Base-by-base conservation (phyloP, 2,113 vertebrate species). In the Rhizomys pruinosus region DNA sequence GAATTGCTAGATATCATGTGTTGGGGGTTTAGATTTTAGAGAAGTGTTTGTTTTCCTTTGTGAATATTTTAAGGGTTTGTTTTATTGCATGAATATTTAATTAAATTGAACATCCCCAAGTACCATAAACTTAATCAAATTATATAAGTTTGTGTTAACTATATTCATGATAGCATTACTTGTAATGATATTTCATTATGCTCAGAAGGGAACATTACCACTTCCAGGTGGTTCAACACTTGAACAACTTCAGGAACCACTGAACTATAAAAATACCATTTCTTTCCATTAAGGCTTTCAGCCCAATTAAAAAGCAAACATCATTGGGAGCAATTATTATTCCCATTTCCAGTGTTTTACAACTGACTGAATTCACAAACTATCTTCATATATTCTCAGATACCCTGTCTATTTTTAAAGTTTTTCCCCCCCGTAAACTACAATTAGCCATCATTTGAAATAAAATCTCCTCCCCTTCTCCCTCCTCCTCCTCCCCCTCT, bases 121-220 rank as follows among this genome's bases (percentile, higher is more conserved):
- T 90, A 66, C 61, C 16, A 94, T 79, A 80, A 96, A 93, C 74
- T 80, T 94, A 89, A 96, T 81, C 63, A 86, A 82, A 94, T 91
- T 90, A 64, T 64, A 22, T 72, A 61, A 84, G 89, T 91, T 73
- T 89, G 79, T 89, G 47, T 64, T 92, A 88, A 86, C 68, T 77
- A 20, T 39, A 55, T 86, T 78, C 47, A 47, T 85, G 69, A 85
- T 91, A 63, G 61, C 76, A 89, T 90, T 96, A 92, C 5, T 64
- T n/a, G 9, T 79, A 94, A 91, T 95, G 90, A 68, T 93, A 76
- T 93, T 95, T 94, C 74, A 91, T 89, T 95, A 72, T 86, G 17
- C 17, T 91, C 74, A 47, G 5, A 87, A 87, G 91, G 85, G 85
- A 95, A 32, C 80, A 39, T 63, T 85, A 73, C 74, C 91, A 63